Evolutionary conservation across 2,888 invertebrate species (phyloP), one percentile per base, ranked within the genome.

Genomic region (Leptothorax acervorum): DNA sequence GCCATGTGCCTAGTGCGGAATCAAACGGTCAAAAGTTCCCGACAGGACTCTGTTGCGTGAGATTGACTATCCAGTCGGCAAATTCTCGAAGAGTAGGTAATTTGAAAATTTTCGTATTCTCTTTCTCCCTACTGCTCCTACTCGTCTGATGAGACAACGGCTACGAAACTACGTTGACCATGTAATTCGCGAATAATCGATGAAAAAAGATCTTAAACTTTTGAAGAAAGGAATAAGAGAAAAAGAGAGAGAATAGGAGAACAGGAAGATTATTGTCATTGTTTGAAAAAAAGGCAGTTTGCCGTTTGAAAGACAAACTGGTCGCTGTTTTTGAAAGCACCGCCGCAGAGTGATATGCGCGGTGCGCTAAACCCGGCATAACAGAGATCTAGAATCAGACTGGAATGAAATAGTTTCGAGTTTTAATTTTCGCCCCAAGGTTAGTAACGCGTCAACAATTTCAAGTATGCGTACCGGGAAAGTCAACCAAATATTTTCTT

Each of bases 361-460:
- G 70, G 12, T 31, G 31, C n/a, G 23, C 15, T 39, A 18, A 51
- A 39, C 2, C 35, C 35, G 39, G 48, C 65, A 31, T 9, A 23
- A 65, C 35, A 35, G 23, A 65, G 39, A 75, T 15, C 23, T 39
- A 73, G 23, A 55, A 53, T 55, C 55, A 5, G n/a, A 45, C 48
- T 75, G 48, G 65, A 51, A 76, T 65, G 48, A 51, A 35, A 51
- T 48, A 75, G 6, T 23, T 39, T 3, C 57, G 42, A 18, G 28
- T 11, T 42, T 65, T 18, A 42, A 8, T 63, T 31, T 31, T 31
- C 2, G 1, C 9, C 15, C 11, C 15, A 76, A 76, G 65, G 75
- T 76, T 65, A 76, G 48, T 51, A 45, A 18, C 12, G 60, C n/a
- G 4, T 12, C 8, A 28, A 28, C 23, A 12, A 15, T 55, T n/a